phyloP scores from a whole-genome alignment of 2,888 invertebrate species.

The Apeira syringaria region DNA sequence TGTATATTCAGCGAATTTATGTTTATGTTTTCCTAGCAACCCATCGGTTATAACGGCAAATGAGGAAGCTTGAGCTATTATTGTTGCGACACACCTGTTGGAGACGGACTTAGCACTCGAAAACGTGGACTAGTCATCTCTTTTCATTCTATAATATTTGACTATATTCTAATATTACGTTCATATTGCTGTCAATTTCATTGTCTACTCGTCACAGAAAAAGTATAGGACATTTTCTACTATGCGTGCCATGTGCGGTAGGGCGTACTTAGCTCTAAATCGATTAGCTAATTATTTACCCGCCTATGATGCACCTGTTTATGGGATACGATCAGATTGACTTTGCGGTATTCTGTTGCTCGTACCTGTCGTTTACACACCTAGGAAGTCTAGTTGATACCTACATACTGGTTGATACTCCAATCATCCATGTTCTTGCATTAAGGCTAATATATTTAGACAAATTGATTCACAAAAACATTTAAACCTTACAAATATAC shows the following conservation, averaged over 20 bases:
- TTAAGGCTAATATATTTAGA: too few relatives aligned
- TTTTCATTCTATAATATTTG: slow-evolving; percentile 37
- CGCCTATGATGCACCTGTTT: slow-evolving; percentile 7
- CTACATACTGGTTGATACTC: not conserved
- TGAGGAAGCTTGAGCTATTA: slow-evolving; percentile 29
- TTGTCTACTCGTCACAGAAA: too few relatives aligned
- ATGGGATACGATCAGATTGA: slow-evolving; percentile 9
- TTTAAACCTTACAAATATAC: too few relatives aligned
- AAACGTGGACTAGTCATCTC: not conserved
- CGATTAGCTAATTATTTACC: slow-evolving; percentile 32
- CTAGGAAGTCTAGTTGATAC: too few relatives aligned
- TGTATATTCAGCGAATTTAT: slow-evolving; percentile 15
- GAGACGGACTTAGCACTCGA: slow-evolving; percentile 2
- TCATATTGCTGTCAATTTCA: too few relatives aligned
- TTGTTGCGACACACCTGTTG: slow-evolving; percentile 42
- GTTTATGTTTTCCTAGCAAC: slow-evolving; percentile 11
- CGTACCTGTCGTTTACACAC: not conserved
- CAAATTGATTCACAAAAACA: too few relatives aligned
- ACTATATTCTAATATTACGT: too few relatives aligned
- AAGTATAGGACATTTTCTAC: too few relatives aligned
- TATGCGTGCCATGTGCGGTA: too few relatives aligned
- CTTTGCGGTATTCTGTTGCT: slow-evolving; percentile 6
- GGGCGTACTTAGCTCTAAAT: slow-evolving; percentile 15
- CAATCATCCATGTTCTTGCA: too few relatives aligned
- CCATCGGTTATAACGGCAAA: slow-evolving; percentile 8